A percentile compares a stretch with the other conserved stretches of the same genome.
Conservation (phyloP, 2,113 vertebrate species). For the Accipiter virgatus region DNA sequence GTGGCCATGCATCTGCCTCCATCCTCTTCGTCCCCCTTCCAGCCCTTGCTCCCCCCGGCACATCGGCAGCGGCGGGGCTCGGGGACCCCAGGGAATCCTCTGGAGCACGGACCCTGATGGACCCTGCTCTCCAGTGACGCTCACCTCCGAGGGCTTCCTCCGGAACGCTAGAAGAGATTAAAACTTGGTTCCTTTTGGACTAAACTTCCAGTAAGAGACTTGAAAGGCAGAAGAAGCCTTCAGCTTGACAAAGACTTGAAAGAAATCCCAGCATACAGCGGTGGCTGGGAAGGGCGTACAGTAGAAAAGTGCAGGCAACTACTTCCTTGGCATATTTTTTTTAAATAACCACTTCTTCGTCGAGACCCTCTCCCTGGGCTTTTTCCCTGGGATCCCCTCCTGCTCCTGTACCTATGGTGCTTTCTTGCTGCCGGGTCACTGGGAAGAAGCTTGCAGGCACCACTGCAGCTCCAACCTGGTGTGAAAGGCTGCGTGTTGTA, state of each 20-base stretch:
- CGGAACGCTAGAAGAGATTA: too few species aligned
- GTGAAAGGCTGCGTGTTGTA: background rate
- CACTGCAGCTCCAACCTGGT: background rate
- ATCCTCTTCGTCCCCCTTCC: background rate
- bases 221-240: background rate
- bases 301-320: background rate
- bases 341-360: background rate
- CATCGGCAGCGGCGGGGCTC: rapidly evolving
- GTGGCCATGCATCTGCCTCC: background rate
- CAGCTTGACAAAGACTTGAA: background rate
- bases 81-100: background rate
- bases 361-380: background rate
- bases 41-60: background rate
- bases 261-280: background rate
- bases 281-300: background rate
- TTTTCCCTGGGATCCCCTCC: background rate
- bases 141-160: background rate
- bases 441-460: background rate
- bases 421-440: background rate
- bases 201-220: background rate
- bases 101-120: background rate
- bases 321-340: background rate
- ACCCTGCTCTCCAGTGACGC: background rate
- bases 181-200: background rate
- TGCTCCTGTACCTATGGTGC: background rate